Evolutionary conservation across 2,113 vertebrate species (phyloP), one percentile per base, ranked within the genome.

Genomic region (Nanorana parkeri): DNA sequence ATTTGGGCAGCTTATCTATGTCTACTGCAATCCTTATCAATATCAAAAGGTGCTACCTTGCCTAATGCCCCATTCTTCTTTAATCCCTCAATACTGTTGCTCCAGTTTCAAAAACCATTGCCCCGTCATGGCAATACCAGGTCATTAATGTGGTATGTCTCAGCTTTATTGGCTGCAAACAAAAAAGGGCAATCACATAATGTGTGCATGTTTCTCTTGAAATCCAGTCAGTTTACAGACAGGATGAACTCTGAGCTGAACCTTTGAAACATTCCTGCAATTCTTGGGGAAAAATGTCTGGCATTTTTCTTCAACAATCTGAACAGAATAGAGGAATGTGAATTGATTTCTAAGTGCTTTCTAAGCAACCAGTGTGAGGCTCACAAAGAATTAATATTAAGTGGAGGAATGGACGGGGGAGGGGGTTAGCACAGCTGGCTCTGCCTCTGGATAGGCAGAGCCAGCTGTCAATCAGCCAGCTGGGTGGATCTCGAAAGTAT

Each of bases 121-220:
- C 41, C 13, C 41, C 68, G 4, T 21, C 17, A 3, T 54, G 47
- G 47, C 54, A 71, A 54, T 26, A 71, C 23, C n/a, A 52, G 29
- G 13, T 20, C 60, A 4, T 29, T n/a, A 29, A 68, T 36, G 65
- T 51, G 79, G 68, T 54, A 73, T 21, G 23, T 81, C 64, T 72
- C 58, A 73, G 79, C 58, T 55, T 17, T 73, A 65, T 65, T 73
- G 47, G 79, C 60, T 73, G 7, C 29, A 58, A 36, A 73, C 68
- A 73, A 47, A 36, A 36, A 73, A 65, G 68, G 60, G 26, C 79
- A 73, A 61, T 81, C 79, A 64, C 21, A 81, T 81, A 73, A 73
- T 73, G 68, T 55, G 67, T 36, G 8, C 41, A 41, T 47, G 29
- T 78, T 20, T 80, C 54, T 73, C 60, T 47, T 77, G 21, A 77